Evolutionary conservation across 2,888 invertebrate species (phyloP).

Genomic region (Hyposoter dolosus): DNA sequence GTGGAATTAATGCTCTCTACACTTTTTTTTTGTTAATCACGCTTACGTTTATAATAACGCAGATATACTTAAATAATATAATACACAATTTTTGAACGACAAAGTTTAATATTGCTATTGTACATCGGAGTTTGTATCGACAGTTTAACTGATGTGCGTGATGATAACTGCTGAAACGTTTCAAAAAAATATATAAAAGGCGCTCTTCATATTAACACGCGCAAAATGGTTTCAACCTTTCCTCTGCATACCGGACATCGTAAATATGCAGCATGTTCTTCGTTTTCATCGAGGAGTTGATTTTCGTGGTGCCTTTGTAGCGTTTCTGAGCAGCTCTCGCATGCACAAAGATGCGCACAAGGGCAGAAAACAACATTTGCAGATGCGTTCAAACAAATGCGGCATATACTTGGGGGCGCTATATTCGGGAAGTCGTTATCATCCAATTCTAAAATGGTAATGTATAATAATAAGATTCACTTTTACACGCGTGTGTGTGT

Average conservation of each 20-base stretch:
- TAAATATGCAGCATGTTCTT: background rate
- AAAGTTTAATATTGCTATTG: too few relatives aligned
- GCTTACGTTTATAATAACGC: too few relatives aligned
- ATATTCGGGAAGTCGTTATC: background rate
- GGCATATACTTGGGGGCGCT: background rate
- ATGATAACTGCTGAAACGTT: too few relatives aligned
- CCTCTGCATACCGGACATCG: conserved; percentile 2
- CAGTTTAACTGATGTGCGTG: too few relatives aligned
- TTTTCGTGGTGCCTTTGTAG: background rate
- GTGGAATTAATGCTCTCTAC: too few relatives aligned
- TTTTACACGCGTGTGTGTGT: too few relatives aligned
- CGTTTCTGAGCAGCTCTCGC: background rate
- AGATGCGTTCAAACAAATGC: background rate
- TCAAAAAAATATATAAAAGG: background rate
- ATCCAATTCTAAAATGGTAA: background rate
- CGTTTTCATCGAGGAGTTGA: background rate
- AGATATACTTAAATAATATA: too few relatives aligned
- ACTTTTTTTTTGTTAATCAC: too few relatives aligned
- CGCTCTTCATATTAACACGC: background rate
- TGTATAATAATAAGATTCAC: background rate
- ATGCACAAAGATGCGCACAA: conserved; percentile 6
- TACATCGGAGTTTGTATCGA: too few relatives aligned
- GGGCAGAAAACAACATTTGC: background rate
- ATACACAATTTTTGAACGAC: too few relatives aligned
- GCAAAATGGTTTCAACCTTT: background rate